Evolutionary conservation across 2,888 invertebrate genomes (phyloP).

Genomic region (Apodemia zela): DNA sequence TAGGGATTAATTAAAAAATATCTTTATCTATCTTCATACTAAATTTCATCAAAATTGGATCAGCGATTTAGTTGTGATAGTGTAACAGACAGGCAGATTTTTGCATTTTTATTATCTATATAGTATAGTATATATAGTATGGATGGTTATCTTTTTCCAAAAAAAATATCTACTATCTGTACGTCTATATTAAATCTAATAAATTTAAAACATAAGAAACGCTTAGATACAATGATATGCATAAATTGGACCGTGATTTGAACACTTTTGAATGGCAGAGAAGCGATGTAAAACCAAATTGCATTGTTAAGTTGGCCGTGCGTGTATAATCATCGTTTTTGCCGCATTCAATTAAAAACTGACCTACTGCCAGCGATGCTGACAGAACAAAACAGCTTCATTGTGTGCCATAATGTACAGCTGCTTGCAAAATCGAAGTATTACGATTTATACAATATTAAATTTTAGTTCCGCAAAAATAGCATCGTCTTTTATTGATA

Average conservation of each 20-base stretch:
- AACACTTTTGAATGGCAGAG: slow-evolving; percentile 32
- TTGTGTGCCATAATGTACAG: slow-evolving; percentile 35
- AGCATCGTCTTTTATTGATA: too few relatives aligned
- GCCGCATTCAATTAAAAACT: slow-evolving; percentile 71
- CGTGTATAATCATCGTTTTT: slow-evolving; percentile 70
- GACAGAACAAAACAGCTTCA: slow-evolving; percentile 46
- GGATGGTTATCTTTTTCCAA: too few relatives aligned
- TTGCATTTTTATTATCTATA: too few relatives aligned
- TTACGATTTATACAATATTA: not conserved
- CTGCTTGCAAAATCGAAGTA: slow-evolving; percentile 25
- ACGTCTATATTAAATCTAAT: not conserved
- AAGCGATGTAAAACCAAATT: slow-evolving; percentile 47
- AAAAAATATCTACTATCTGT: too few relatives aligned
- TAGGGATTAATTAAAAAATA: too few relatives aligned
- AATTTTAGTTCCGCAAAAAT: too few relatives aligned
- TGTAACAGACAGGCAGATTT: too few relatives aligned
- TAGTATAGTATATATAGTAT: too few relatives aligned
- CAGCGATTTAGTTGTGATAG: too few relatives aligned
- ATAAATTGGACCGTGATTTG: slow-evolving; percentile 32
- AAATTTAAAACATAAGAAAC: slow-evolving; percentile 9
- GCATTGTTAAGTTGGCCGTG: slow-evolving; percentile 56
- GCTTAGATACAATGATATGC: slow-evolving; percentile 21
- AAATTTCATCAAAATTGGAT: too few relatives aligned
- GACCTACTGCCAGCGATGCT: slow-evolving; percentile 58
- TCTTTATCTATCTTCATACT: too few relatives aligned